Conservation (phyloP, 2,888 invertebrate genomes). For the Heliconius ismenius region DNA sequence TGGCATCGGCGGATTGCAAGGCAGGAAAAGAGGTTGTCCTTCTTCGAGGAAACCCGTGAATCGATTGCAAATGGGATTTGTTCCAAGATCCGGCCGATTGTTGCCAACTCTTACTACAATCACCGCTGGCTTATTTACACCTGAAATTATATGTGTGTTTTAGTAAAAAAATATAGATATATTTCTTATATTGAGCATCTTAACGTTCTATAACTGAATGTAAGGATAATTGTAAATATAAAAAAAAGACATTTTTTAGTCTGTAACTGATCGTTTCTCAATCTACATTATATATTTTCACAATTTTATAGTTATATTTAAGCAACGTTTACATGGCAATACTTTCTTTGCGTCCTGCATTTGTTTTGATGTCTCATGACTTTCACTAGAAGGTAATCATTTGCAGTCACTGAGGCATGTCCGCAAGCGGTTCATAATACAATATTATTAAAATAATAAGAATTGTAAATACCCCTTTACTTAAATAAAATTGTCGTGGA, state of each 20-base stretch:
- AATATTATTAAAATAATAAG: slow-evolving; percentile 54
- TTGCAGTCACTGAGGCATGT: slow-evolving; percentile 56
- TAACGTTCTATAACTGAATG: background rate
- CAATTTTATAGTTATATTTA: background rate
- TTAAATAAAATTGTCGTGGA: slow-evolving; percentile 53
- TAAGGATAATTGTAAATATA: background rate
- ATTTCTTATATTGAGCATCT: background rate
- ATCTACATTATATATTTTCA: background rate
- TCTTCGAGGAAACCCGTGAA: slow-evolving; percentile 93
- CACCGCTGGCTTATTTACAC: slow-evolving; percentile 89
- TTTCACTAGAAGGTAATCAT: slow-evolving; percentile 60
- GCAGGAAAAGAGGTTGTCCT: slow-evolving; percentile 94
- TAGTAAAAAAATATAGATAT: background rate
- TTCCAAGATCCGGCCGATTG: slow-evolving; percentile 94
- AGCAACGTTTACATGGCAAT: slow-evolving; percentile 39
- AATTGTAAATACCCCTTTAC: slow-evolving; percentile 47
- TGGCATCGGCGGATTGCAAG: slow-evolving; percentile 97
- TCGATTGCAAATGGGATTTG: slow-evolving; percentile 95
- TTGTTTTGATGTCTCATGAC: slow-evolving; percentile 54
- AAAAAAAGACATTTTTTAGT: too few species aligned
- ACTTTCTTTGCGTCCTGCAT: slow-evolving; percentile 52
- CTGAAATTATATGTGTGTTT: slow-evolving; percentile 63
- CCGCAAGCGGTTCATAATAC: slow-evolving; percentile 56
- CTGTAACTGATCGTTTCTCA: too few species aligned
- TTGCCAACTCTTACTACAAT: slow-evolving; percentile 95